Conservation (phyloP, 2,113 vertebrate genomes). For the Girardinichthys multiradiatus region DNA sequence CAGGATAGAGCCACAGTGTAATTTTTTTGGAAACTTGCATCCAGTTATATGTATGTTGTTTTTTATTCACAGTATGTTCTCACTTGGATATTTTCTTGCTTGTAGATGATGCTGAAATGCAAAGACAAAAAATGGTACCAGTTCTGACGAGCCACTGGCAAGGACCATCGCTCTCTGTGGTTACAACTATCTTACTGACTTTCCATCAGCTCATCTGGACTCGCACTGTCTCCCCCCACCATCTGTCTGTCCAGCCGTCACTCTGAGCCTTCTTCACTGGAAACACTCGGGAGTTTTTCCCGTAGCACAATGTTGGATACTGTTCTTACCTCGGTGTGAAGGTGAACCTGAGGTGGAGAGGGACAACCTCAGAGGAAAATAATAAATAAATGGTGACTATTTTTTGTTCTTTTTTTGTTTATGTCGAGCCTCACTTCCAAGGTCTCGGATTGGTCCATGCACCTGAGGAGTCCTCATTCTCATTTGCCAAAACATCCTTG, state of each 20-base stretch:
- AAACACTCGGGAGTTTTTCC: constrained; percentile 82
- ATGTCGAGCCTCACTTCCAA: constrained; percentile 51
- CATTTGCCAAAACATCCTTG: constrained; percentile 83
- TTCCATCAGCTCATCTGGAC: constrained; percentile 79
- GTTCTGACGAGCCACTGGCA: constrained; percentile 84
- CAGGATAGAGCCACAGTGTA: constrained; percentile 2
- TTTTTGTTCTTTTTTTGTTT: constrained; percentile 45
- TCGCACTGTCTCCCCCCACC: constrained; percentile 62
- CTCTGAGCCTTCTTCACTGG: constrained; percentile 73
- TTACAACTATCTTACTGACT: constrained; percentile 51
- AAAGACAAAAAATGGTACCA: constrained; percentile 99
- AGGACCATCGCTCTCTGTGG: constrained; percentile 49
- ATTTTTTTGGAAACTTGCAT: neutral
- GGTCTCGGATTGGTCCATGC: constrained; percentile 46
- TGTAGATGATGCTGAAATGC: constrained; percentile 99
- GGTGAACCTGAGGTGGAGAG: constrained; percentile 84
- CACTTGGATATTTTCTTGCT: constrained; percentile 14
- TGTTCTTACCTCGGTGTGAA: constrained; percentile 87
- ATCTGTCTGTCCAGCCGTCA: constrained; percentile 69
- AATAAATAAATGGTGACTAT: constrained; percentile 55
- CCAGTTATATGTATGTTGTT: neutral
- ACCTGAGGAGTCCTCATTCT: constrained; percentile 71
- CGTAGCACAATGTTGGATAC: constrained; percentile 91
- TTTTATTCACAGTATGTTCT: neutral
- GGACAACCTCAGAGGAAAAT: constrained; percentile 56